Percentiles rank a stretch among this genome's conserved stretches.
phyloP scores from a whole-genome alignment of 2,113 vertebrate genomes.

The Arizona elegans region DNA sequence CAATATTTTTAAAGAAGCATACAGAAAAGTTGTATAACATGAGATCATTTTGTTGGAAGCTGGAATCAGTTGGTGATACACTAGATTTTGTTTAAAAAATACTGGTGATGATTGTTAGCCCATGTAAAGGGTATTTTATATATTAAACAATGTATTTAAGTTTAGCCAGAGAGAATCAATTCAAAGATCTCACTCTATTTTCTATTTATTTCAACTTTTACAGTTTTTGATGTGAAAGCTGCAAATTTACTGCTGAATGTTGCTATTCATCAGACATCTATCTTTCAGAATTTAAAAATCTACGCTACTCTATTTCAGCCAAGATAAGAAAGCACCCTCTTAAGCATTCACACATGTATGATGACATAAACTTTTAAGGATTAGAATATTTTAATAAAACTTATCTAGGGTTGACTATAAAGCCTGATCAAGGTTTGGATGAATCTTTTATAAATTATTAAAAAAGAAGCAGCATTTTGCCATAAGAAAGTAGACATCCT shows the following conservation, averaged over 20 bases:
- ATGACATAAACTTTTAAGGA: neutral
- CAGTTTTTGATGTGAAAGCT: conserved; percentile 47
- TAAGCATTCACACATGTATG: neutral
- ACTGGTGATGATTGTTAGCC: conserved; percentile 28
- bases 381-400: conserved; percentile 5
- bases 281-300: conserved; percentile 11
- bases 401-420: conserved; percentile 41
- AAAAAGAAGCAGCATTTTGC: conserved; percentile 29
- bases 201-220: conserved; percentile 64
- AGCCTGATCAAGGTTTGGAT: conserved; percentile 26
- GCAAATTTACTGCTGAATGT: conserved; percentile 46
- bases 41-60: neutral
- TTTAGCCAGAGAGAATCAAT: conserved; percentile 39
- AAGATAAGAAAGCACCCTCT: neutral
- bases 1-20: neutral
- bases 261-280: conserved; percentile 52
- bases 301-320: neutral
- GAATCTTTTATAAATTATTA: neutral
- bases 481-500: conserved; percentile 21
- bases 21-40: neutral
- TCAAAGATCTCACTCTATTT: conserved; percentile 49
- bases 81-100: conserved; percentile 6
- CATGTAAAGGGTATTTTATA: conserved; percentile 17
- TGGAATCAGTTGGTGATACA: neutral
- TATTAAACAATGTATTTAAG: conserved; percentile 45